Evolutionary conservation across 2,888 invertebrate genomes (phyloP).

Genomic region (Hyles lineata): DNA sequence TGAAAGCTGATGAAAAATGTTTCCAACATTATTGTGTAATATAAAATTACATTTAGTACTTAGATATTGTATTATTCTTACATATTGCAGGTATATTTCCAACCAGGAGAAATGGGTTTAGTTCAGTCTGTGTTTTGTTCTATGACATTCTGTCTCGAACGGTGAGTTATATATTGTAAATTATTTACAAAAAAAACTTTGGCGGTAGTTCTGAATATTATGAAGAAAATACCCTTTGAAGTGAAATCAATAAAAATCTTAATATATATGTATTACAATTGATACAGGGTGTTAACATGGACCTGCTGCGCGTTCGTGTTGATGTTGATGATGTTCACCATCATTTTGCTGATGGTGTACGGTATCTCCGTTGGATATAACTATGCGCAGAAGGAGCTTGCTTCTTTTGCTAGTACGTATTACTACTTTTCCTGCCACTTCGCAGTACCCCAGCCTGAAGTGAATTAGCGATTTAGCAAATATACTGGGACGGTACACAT

Average conservation of each 20-base stretch:
- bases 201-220: no score
- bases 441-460: no score
- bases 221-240: no score
- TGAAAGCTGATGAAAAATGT: no score
- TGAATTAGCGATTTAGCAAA: no score
- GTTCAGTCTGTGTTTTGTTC: constrained; percentile 74
- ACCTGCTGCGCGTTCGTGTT: constrained; percentile 73
- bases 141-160: constrained; percentile 71
- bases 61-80: neutral
- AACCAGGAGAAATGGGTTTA: constrained; percentile 60
- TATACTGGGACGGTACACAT: no score
- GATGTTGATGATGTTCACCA: constrained; percentile 68
- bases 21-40: no score
- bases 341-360: constrained; percentile 71
- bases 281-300: constrained; percentile 71
- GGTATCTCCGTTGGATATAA: constrained; percentile 79
- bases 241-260: no score
- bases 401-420: constrained; percentile 70
- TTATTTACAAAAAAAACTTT: no score
- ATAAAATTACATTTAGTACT: no score
- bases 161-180: constrained; percentile 50
- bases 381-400: constrained; percentile 77
- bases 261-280: neutral
- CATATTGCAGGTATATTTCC: constrained; percentile 29
- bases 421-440: no score